Conservation (phyloP, 2,113 vertebrate species). For the Hyperoodon ampullatus region DNA sequence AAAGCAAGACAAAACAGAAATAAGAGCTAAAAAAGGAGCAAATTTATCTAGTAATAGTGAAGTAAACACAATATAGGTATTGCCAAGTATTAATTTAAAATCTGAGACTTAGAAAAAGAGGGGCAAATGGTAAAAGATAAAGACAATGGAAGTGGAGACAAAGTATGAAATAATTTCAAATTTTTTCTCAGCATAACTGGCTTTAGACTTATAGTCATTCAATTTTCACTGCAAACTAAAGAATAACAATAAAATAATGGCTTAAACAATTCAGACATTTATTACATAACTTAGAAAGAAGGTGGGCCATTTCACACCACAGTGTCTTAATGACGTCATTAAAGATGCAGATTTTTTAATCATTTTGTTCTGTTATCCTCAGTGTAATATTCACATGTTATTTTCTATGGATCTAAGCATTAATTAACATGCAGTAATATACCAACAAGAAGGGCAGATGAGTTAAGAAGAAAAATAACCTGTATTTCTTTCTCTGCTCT, state of each 20-base stretch:
- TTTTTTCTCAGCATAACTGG: not conserved
- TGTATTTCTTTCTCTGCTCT: not conserved
- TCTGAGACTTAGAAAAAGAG: not conserved
- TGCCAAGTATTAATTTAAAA: not conserved
- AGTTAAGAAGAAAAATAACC: not conserved
- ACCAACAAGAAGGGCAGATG: not conserved
- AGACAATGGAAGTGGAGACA: not conserved
- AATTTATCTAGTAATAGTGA: not conserved
- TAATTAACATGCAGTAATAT: not conserved
- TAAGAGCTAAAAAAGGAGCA: not conserved
- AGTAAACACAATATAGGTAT: not conserved
- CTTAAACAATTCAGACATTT: not conserved
- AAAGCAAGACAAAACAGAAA: not conserved
- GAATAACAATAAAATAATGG: not conserved
- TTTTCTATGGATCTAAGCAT: not conserved
- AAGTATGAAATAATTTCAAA: not conserved
- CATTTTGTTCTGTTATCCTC: not conserved
- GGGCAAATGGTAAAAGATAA: not conserved
- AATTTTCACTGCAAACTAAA: not conserved
- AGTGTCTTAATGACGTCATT: not conserved
- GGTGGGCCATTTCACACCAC: not conserved
- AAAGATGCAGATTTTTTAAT: not conserved
- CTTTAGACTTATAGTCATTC: not conserved
- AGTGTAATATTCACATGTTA: not conserved
- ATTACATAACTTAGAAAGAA: not conserved